These are phyloP conservation scores for Zaprionus bogoriensis DNA, from an alignment of 2,888 invertebrate species.

Conservation along the genomic window DNA sequence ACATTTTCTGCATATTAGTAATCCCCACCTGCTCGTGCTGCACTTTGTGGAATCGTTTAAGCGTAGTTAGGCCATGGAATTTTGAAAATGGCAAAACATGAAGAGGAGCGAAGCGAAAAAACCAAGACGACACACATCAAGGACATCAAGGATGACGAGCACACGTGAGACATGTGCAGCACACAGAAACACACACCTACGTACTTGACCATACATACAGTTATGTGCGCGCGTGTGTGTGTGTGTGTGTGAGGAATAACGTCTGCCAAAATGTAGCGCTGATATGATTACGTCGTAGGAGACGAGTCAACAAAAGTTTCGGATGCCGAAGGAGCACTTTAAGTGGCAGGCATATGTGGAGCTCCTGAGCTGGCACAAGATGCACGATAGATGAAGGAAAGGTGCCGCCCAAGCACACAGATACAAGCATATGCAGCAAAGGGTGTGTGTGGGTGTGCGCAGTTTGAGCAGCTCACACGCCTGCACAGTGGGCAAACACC, in stretches of 20 bases:
- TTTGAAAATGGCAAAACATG: constrained; percentile 11
- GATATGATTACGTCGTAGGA: constrained; percentile 60
- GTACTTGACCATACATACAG: neutral
- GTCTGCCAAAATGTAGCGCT: constrained; percentile 54
- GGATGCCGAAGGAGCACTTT: constrained; percentile 28
- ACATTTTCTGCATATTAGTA: neutral
- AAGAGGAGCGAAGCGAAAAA: constrained; percentile 22
- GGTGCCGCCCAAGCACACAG: constrained; percentile 55
- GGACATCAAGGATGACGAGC: constrained; percentile 15
- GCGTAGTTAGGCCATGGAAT: constrained; percentile 16
- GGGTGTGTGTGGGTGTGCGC: too few relatives aligned
- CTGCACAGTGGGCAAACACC: neutral
- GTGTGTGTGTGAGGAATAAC: constrained; percentile 11
- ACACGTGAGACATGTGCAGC: constrained; percentile 12
- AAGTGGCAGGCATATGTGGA: constrained; percentile 25
- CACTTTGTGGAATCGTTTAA: constrained; percentile 13
- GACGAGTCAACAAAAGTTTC: constrained; percentile 19
- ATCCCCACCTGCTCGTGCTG: constrained; percentile 11
- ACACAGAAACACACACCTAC: constrained; percentile 1
- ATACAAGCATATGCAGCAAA: constrained; percentile 38
- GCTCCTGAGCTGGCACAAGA: neutral
- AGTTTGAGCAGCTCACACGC: too few relatives aligned
- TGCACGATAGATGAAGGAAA: constrained; percentile 30
- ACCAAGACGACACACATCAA: constrained; percentile 10
- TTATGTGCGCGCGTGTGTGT: neutral